A percentile compares a stretch with the other conserved stretches of the same genome.
These are phyloP conservation scores for Hassar affinis DNA, from an alignment of 2,113 vertebrate genomes.

Conservation along the genomic window DNA sequence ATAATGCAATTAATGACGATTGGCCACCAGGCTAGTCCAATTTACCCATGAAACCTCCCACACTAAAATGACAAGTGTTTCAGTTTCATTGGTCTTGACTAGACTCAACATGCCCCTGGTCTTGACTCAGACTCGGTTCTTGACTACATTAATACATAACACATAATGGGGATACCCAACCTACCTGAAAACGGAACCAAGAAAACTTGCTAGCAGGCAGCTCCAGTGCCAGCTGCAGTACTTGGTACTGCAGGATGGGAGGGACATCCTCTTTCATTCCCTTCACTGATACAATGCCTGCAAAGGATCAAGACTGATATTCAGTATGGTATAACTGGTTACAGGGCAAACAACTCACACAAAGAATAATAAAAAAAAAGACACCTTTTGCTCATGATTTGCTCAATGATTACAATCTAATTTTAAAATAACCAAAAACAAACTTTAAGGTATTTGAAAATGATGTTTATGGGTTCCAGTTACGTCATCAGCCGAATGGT, in stretches of 20 bases:
- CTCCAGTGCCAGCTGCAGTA: constrained; percentile 87
- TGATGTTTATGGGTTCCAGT: too few species aligned
- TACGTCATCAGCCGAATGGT: too few species aligned
- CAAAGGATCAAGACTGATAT: background rate
- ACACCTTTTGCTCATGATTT: background rate
- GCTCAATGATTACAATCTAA: background rate
- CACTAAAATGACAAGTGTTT: too few species aligned
- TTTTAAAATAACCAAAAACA: background rate
- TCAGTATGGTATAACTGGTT: background rate
- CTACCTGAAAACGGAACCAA: constrained; percentile 90
- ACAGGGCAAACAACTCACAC: background rate
- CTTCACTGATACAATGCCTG: constrained; percentile 86
- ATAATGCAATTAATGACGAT: too few species aligned
- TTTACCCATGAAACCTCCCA: too few species aligned
- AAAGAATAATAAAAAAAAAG: background rate
- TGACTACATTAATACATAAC: too few species aligned
- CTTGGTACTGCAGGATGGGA: constrained; percentile 84
- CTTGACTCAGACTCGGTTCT: too few species aligned
- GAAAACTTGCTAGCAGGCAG: constrained; percentile 91
- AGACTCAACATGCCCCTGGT: too few species aligned
- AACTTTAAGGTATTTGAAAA: background rate
- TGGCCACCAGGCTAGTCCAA: too few species aligned
- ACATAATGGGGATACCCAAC: background rate
- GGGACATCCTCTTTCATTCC: constrained; percentile 77
- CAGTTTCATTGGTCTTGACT: too few species aligned